Base-by-base conservation (phyloP, 2,113 vertebrate genomes). In the Siniperca knerii region DNA sequence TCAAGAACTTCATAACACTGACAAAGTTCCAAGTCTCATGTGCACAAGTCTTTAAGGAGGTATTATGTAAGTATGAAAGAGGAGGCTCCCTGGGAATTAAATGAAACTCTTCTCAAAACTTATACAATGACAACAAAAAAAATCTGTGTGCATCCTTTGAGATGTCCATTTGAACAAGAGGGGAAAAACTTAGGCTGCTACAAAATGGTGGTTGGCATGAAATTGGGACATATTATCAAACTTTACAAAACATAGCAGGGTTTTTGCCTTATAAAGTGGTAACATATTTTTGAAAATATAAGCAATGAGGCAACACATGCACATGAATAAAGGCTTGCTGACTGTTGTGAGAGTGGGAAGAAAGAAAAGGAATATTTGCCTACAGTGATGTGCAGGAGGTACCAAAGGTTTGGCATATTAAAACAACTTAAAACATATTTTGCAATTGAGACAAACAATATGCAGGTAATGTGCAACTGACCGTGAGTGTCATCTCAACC, bases 11-110 rank as follows among this genome's bases (percentile, higher is more conserved):
- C 35, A 29, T 8, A 74, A 54, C 68, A 46, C 35, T 33, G 25
- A 57, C 42, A 73, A n/a, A 42, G 52, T 74, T 71, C 25, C 37
- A 18, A 78, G 48, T 82, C 44, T 71, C 46, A 20, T 79, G 40
- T 48, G 77, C 33, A 68, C 2, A 18, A 16, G 82, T 11, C 50
- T 82, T 82, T 33, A 48, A 67, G 52, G 67, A 57, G n/a, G 12
- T 46, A 62, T 70, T 77, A 79, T 61, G 8, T 58, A 69, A 88
- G 66, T 48, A 46, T 60, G 29, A 84, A 71, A 77, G 61, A 72
- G 13, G 10, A 61, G 20, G 11, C 23, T 74, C 57, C 10, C 18
- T 71, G 60, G 44, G 72, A 79, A 79, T 66, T 9, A 48, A 72
- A 74, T 10, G n/a, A 46, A 82, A 88, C 82, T 67, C 23, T 68